A percentile compares a stretch with the other conserved stretches of the same genome.
Evolutionary conservation across 2,797 vertebrate species (phyloP).

Genomic region (Mastacembelus armatus): DNA sequence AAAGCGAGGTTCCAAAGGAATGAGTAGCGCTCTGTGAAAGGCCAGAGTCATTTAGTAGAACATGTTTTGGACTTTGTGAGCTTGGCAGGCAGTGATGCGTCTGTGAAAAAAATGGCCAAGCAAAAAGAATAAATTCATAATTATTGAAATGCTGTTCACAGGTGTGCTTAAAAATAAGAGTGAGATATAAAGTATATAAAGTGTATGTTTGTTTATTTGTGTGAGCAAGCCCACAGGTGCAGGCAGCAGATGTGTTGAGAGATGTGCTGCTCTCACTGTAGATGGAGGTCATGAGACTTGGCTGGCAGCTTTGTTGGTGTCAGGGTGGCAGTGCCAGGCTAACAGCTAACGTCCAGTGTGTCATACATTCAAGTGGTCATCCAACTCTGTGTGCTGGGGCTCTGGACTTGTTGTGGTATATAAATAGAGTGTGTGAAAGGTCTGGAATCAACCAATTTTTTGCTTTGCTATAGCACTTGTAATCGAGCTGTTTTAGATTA

Average conservation of each 20-base stretch:
- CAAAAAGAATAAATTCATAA: slow-evolving; percentile 1
- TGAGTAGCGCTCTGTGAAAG: slow-evolving; percentile 37
- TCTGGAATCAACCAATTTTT: background rate
- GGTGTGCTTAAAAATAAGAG: slow-evolving; percentile 8
- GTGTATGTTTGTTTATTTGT: slow-evolving; percentile 2
- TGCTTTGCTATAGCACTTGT: too few species aligned
- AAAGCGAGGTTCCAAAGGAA: slow-evolving; percentile 52
- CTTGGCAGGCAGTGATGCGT: slow-evolving; percentile 1
- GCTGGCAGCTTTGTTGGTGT: slow-evolving; percentile 84
- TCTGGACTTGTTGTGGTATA: background rate
- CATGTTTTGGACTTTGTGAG: slow-evolving; percentile 4
- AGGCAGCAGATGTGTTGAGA: slow-evolving; percentile 78
- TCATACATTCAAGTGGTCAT: slow-evolving; percentile 26
- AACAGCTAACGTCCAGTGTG: slow-evolving; percentile 48
- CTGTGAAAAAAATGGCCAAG: background rate
- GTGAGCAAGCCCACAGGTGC: slow-evolving; percentile 78
- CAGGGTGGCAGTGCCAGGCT: slow-evolving; percentile 77
- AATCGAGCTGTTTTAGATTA: too few species aligned
- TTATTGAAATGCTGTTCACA: slow-evolving; percentile 3
- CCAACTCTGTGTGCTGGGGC: slow-evolving; percentile 4
- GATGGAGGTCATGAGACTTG: slow-evolving; percentile 72
- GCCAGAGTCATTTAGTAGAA: background rate
- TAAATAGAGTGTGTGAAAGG: background rate
- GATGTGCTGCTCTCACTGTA: slow-evolving; percentile 77
- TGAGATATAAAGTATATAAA: background rate